These are phyloP conservation scores for Tolmerus cingulatus DNA, from an alignment of 2,888 invertebrate species.

Conservation along the genomic window DNA sequence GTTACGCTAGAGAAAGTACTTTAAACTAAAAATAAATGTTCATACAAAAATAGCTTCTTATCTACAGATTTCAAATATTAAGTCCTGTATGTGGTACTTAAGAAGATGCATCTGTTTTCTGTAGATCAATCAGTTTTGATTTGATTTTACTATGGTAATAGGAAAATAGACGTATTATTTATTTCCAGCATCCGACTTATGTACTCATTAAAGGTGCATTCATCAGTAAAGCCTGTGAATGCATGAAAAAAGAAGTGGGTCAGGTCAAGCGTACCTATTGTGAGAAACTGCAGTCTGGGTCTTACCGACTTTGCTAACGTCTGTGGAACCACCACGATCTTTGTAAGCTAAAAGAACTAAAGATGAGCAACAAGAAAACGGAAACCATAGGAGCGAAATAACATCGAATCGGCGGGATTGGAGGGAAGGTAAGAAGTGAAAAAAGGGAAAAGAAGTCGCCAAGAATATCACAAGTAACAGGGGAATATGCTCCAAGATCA, in stretches of 20 bases:
- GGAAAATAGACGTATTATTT: neutral
- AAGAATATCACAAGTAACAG: neutral
- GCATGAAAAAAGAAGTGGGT: neutral
- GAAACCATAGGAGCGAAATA: neutral
- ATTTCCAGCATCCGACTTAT: neutral
- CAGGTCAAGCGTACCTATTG: neutral
- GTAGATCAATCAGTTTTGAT: neutral
- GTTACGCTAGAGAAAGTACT: neutral
- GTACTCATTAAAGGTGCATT: neutral
- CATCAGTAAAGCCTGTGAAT: neutral
- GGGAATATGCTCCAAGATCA: neutral
- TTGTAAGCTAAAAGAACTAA: neutral
- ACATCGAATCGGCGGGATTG: neutral
- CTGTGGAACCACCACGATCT: neutral
- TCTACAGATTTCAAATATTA: neutral
- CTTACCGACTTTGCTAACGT: neutral
- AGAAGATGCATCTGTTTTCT: neutral
- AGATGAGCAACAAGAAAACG: neutral
- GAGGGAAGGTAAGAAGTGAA: neutral
- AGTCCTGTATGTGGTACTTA: neutral
- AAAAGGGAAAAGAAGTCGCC: neutral
- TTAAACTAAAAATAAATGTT: neutral
- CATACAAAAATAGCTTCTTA: neutral
- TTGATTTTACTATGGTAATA: neutral
- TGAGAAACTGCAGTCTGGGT: neutral